Evolutionary conservation across 1,140 invertebrate genomes (phyloP), one percentile per base, ranked within the genome.

Genomic region (Mya arenaria): DNA sequence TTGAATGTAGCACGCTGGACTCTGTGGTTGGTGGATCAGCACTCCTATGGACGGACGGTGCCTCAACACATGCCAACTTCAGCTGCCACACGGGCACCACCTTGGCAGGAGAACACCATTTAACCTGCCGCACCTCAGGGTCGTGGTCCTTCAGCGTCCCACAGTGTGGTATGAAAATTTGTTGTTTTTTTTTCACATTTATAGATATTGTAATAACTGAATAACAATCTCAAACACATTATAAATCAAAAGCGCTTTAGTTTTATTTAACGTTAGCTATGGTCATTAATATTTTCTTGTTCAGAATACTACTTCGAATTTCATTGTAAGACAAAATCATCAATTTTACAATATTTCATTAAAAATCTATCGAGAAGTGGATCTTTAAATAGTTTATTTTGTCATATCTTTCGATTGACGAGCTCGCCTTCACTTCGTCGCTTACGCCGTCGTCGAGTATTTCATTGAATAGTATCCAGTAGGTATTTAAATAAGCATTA

Each of bases 1-100:
- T 39, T 13, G n/a, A 30, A 32, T 80, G 77, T 62, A 41, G 52
- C 25, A 62, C 77, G 1, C 30, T 80, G 15, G 39, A 30, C 37
- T 56, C 62, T 44, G 62, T 68, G 17, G 36, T 52, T 13, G 77
- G 77, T 34, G 77, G 77, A 36, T 60, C 52, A 2, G 37, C 68
- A 8, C 34, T 34, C 23, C 23, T 69, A 25, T 60, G 17, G 36
- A 68, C 41, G 17, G 63, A 78, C 28, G 75, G 75, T n/a, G 32
- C 37, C 4, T 68, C 30, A 1, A 78, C 75, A 44, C 56, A 48
- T 56, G 75, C 75, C 44, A 78, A 78, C 41, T 68, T 55, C 52
- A 68, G 25, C 1, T 78, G 75, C 41, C 30, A 8, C 17, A 25
- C 23, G 25, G 75, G 75, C 15, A 66, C 56, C 44, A 36, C 60